Percentiles rank a stretch among this genome's conserved stretches.
phyloP scores from a whole-genome alignment of 2,797 vertebrate species.

The Onychomys arenicola region DNA sequence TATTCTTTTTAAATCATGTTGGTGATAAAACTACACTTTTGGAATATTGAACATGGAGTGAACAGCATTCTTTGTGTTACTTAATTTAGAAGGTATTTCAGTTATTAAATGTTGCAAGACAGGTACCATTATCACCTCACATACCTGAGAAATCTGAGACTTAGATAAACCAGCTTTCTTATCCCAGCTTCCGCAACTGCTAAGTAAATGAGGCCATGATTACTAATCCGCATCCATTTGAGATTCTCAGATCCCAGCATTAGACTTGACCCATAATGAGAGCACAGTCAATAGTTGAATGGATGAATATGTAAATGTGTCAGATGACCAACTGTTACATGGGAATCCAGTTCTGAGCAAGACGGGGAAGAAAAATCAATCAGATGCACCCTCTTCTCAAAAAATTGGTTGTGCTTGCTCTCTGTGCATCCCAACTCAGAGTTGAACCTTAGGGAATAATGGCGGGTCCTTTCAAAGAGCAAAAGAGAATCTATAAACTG shows the following conservation, averaged over 20 bases:
- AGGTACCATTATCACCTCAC: background rate
- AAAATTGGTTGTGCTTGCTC: background rate
- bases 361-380: background rate
- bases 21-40: slow-evolving; percentile 15
- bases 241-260: background rate
- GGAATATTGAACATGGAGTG: background rate
- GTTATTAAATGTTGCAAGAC: background rate
- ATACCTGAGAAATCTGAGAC: background rate
- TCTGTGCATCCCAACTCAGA: background rate
- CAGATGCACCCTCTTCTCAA: background rate
- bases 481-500: background rate
- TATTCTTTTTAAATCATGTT: background rate
- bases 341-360: slow-evolving; percentile 34
- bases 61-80: background rate
- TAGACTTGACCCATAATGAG: background rate
- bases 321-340: background rate
- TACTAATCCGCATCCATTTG: background rate
- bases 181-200: background rate
- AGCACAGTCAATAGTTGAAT: background rate
- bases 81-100: background rate
- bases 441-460: slow-evolving; percentile 7
- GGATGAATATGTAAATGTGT: background rate
- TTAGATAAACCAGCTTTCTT: slow-evolving; percentile 29
- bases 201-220: background rate
- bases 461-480: background rate